These are phyloP conservation scores for Rhombomys opimus DNA, from an alignment of 2,113 vertebrate genomes.

Conservation along the genomic window DNA sequence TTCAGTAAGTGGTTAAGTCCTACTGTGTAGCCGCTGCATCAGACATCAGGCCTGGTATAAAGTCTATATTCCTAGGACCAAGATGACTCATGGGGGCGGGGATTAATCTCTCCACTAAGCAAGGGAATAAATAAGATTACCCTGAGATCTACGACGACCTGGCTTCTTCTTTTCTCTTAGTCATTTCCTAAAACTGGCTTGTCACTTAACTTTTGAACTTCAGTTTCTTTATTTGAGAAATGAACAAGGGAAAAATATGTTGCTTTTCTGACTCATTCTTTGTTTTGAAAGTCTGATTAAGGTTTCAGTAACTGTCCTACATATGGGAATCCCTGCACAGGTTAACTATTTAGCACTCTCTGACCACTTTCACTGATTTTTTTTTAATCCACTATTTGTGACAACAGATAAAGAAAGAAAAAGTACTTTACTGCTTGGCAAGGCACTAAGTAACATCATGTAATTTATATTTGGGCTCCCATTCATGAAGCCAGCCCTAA, in stretches of 20 bases:
- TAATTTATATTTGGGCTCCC: neutral
- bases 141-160: neutral
- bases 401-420: conserved; percentile 4
- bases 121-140: neutral
- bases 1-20: neutral
- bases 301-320: neutral
- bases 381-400: neutral
- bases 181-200: neutral
- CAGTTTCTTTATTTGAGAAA: neutral
- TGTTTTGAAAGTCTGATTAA: neutral
- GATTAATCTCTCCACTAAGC: neutral
- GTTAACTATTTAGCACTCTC: neutral
- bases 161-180: neutral
- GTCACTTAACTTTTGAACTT: neutral
- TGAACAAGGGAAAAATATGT: accelerated
- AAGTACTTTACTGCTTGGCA: neutral
- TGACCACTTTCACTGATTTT: neutral
- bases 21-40: neutral
- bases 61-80: neutral
- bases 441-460: neutral
- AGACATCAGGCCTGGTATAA: neutral
- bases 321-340: neutral
- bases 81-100: neutral
- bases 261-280: neutral
- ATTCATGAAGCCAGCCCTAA: conserved; percentile 34